Base-by-base conservation (phyloP, 2,113 vertebrate species). In the Campylomormyrus tamandua region DNA sequence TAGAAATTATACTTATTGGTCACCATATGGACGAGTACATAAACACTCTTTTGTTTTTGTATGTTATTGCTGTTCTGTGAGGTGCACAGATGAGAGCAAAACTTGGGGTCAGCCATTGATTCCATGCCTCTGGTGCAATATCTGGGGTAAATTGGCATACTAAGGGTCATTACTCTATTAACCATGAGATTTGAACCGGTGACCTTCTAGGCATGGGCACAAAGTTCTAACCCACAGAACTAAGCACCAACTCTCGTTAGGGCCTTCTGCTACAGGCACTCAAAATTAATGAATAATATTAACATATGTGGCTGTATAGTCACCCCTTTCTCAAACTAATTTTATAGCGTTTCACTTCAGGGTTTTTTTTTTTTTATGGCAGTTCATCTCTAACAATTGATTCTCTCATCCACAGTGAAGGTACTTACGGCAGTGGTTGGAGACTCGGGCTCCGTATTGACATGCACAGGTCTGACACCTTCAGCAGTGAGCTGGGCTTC, bases 381-480 rank as follows among this genome's bases (percentile, higher is more conserved):
- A 80, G 13, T 80, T 80, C 74, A 80, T 80, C 74, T 42, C 74
- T 80, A 46, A 46, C 45, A 48, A 21, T 48, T 84, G 74, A 80
- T 48, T 84, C 83, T 84, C 2, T 84, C 45, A n/a, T 84, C 42
- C 42, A 84, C 42, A 45, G 42, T 84, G 15, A 84, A 84, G 83
- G 9, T 80, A 80, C 31, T 35, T 42, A 80, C 31, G 4, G 45
- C 39, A 84, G 42, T 21, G 83, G 19, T 9, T 46, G 83, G 19
- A 48, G 45, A 46, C 42, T 89, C 27, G 9, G 21, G 77, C 87
- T 89, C 62, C 89, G 56, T 88, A 19, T 13, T 52, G 80, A 9
- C 48, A 93, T 96, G 94, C 94, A 95, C 77, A 94, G 92, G 17
- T 89, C 93, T 46, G 91, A 90, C 45, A 89, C 93, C 24, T 86